Conservation (phyloP, 2,797 vertebrate genomes). For the Ibycter americanus region DNA sequence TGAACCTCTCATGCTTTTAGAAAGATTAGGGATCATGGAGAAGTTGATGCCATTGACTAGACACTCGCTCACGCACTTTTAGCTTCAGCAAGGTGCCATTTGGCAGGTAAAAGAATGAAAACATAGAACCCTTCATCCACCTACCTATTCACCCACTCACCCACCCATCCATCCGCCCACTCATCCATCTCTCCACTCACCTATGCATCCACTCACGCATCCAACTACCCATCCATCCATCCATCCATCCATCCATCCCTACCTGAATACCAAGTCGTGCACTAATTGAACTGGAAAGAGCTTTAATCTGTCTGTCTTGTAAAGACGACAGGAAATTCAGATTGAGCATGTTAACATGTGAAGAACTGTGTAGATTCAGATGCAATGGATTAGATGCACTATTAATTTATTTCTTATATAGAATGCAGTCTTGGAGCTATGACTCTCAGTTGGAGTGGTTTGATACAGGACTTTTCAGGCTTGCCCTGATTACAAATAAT, state of each 20-base stretch:
- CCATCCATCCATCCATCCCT: too few relatives aligned
- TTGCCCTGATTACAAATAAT: background rate
- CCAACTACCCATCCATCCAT: accelerated
- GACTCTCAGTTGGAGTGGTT: background rate
- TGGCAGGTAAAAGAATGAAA: background rate
- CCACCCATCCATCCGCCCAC: background rate
- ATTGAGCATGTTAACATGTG: accelerated
- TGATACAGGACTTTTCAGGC: background rate
- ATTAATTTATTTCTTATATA: background rate
- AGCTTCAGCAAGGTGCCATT: background rate
- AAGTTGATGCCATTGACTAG: background rate
- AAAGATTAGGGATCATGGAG: background rate
- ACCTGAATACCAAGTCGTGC: background rate
- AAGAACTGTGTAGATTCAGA: background rate
- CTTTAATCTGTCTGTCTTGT: background rate
- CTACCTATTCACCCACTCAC: background rate
- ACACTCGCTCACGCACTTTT: background rate
- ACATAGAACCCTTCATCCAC: background rate
- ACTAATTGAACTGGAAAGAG: background rate
- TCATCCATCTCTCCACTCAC: background rate
- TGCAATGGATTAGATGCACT: background rate
- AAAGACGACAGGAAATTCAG: background rate
- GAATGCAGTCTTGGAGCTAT: background rate
- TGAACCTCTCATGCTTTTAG: background rate
- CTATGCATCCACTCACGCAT: too few relatives aligned